Evolutionary conservation across 2,113 vertebrate species (phyloP).

Genomic region (Odontesthes bonariensis): DNA sequence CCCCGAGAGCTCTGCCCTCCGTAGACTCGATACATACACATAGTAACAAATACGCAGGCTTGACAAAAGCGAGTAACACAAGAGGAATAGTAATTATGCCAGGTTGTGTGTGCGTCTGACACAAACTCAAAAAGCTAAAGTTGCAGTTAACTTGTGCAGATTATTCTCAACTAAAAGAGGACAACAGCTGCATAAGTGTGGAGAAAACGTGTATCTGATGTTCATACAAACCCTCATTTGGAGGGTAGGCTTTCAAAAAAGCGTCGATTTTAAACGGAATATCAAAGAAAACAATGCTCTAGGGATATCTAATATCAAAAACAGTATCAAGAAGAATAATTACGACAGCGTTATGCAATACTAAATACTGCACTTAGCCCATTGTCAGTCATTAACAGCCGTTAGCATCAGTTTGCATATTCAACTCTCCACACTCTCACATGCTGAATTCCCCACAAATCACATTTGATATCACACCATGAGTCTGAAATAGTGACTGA

Average conservation of each 20-base stretch:
- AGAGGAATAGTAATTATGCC: slow-evolving; percentile 10
- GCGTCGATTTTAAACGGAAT: not conserved
- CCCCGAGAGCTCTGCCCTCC: slow-evolving; percentile 60
- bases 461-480: not conserved
- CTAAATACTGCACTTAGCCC: too few species aligned
- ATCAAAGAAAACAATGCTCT: slow-evolving; percentile 2
- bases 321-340: not conserved
- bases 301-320: not conserved
- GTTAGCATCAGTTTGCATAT: too few species aligned
- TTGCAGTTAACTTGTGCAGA: not conserved
- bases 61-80: slow-evolving; percentile 6
- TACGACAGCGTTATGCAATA: too few species aligned
- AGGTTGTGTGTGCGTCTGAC: slow-evolving; percentile 3
- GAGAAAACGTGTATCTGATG: too few species aligned
- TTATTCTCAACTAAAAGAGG: not conserved
- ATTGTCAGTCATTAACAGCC: too few species aligned
- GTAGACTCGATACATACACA: slow-evolving; percentile 44
- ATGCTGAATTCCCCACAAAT: not conserved
- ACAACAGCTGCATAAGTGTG: not conserved
- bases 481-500: too few species aligned
- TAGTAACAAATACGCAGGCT: slow-evolving; percentile 6
- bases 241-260: not conserved
- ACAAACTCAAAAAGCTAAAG: slow-evolving; percentile 13
- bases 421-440: too few species aligned
- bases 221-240: not conserved